Conservation (phyloP, 2,113 vertebrate genomes). For the Petroica traversi region DNA sequence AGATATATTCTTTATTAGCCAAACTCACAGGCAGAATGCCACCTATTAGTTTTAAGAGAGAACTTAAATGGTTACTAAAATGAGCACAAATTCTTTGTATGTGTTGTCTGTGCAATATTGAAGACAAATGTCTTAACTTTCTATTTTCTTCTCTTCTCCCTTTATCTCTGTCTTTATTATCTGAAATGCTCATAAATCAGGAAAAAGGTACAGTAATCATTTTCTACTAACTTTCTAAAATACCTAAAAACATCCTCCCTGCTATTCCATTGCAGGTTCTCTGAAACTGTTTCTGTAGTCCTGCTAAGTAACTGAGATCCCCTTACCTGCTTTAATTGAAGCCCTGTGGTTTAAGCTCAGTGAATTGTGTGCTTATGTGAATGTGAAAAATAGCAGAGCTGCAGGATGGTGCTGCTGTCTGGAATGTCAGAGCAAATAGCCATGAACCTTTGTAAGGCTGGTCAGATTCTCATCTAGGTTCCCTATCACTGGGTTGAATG, state of each 20-base stretch:
- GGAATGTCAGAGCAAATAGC: conserved; percentile 3
- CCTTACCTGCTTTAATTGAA: neutral
- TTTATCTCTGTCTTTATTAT: conserved; percentile 52
- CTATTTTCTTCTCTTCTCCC: conserved; percentile 58
- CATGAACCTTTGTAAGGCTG: neutral
- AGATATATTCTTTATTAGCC: neutral
- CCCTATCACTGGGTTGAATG: neutral
- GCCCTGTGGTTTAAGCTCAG: neutral
- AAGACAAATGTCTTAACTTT: conserved; percentile 48
- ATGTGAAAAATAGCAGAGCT: neutral
- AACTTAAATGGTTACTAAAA: neutral
- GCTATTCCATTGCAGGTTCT: neutral
- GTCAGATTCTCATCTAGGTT: conserved; percentile 19
- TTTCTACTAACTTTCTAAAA: conserved; percentile 58
- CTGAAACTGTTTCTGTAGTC: neutral
- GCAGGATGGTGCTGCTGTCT: neutral
- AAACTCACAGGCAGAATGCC: neutral
- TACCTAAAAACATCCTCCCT: neutral
- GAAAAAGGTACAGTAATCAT: conserved; percentile 72
- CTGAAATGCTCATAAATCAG: conserved; percentile 69
- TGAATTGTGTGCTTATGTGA: neutral
- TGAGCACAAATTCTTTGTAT: neutral
- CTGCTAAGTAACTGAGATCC: neutral
- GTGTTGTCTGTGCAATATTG: conserved; percentile 28
- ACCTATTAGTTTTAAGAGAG: neutral